phyloP scores from a whole-genome alignment of 1,140 invertebrate species.

The Eumaeus atala region DNA sequence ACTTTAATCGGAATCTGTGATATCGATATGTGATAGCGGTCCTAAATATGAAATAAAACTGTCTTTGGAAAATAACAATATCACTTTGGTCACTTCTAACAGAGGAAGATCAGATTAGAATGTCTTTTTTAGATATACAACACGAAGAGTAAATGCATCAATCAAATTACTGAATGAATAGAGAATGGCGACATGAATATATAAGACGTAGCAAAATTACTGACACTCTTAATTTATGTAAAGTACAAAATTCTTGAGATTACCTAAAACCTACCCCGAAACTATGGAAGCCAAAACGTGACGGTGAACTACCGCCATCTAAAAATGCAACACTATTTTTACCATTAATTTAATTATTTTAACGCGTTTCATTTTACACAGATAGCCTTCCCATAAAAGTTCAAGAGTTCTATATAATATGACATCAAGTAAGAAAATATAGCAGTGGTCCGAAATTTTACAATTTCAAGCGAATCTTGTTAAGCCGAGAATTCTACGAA shows the following conservation, averaged over 20 bases:
- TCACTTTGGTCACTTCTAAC: constrained; percentile 28
- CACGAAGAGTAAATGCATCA: constrained; percentile 44
- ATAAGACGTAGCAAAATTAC: constrained; percentile 25
- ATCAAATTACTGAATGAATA: constrained; percentile 23
- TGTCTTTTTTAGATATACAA: constrained; percentile 23
- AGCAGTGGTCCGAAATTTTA: constrained; percentile 57
- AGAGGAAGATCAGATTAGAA: constrained; percentile 14
- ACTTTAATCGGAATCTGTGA: no score
- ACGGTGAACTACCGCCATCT: constrained; percentile 39
- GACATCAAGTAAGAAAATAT: constrained; percentile 49
- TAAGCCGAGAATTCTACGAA: constrained; percentile 14
- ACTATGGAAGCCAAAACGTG: constrained; percentile 66
- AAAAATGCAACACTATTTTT: constrained; percentile 44
- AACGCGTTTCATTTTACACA: constrained; percentile 49
- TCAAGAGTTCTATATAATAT: constrained; percentile 27
- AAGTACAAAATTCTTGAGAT: constrained; percentile 55
- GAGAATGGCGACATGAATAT: constrained; percentile 14
- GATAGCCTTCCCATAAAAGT: constrained; percentile 59
- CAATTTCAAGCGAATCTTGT: constrained; percentile 14
- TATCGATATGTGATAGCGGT: no score
- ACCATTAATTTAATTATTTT: constrained; percentile 42
- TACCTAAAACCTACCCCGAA: constrained; percentile 44
- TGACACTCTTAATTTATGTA: constrained; percentile 37
- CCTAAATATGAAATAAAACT: constrained; percentile 20
- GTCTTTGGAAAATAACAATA: constrained; percentile 27